phyloP scores from a whole-genome alignment of 2,888 invertebrate genomes.

The Gryllus longicercus region DNA sequence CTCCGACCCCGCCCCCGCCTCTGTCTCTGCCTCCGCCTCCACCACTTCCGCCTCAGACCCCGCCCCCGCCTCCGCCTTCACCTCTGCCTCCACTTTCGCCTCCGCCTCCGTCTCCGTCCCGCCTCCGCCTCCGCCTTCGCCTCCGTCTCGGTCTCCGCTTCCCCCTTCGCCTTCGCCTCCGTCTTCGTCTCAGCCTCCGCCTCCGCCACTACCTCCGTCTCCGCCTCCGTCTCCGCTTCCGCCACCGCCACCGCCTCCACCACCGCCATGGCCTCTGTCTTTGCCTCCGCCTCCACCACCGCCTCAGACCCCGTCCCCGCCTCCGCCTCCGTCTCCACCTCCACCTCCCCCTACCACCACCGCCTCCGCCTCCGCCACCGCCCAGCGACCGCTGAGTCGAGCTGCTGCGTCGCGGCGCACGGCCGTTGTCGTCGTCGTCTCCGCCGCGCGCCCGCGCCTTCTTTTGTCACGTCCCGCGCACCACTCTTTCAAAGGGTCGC shows the following conservation, averaged over 20 bases:
- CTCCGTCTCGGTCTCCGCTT: too few species aligned
- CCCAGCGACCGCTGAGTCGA: neutral
- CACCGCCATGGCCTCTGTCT: too few species aligned
- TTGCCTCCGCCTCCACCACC: neutral
- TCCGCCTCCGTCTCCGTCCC: neutral
- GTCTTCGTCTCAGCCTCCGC: neutral
- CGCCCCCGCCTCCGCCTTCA: neutral
- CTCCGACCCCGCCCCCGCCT: too few species aligned
- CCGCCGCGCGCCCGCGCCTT: neutral
- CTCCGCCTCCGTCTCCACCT: neutral
- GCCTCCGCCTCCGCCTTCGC: neutral
- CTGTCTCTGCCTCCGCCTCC: neutral
- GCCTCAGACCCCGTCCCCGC: neutral
- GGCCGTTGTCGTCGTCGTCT: neutral
- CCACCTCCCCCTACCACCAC: neutral
- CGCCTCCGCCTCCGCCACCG: neutral
- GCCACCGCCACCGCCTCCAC: too few species aligned
- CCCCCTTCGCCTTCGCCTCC: too few species aligned
- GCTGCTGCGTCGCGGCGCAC: neutral
- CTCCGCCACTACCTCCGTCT: too few species aligned
- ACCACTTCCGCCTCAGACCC: neutral
- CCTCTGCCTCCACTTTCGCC: rapidly evolving
- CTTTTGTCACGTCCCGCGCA: neutral
- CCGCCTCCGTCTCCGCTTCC: too few species aligned
- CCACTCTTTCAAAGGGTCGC: neutral